Evolutionary conservation across 2,797 vertebrate species (phyloP), one percentile per base, ranked within the genome.

Genomic region (Fundulus diaphanus): DNA sequence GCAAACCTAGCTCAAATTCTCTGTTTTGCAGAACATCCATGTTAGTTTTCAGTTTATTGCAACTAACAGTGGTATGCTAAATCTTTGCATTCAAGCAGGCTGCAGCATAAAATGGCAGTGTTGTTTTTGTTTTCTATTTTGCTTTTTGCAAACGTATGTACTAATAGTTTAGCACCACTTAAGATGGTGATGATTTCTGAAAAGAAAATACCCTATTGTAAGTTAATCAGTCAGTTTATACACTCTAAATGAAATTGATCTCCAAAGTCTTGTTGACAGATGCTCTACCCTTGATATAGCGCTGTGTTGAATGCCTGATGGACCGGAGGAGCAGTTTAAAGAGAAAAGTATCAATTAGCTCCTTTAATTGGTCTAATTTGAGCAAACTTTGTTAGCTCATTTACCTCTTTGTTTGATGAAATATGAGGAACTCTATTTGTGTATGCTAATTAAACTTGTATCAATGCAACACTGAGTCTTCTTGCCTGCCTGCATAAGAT

Each of bases 361-460:
- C 77, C 77, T 73, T 75, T 89, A 90, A 92, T 93, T 88, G 82
- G 72, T 24, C 77, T 92, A 76, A 94, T 90, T 87, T 78, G 56
- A 86, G 72, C 76, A 77, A 85, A 89, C 85, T 91, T 85, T 81
- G 88, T 93, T 87, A 74, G 80, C 86, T 85, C 44, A 29, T 88
- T 89, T 90, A 82, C 89, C 87, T 91, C 86, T 91, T 75, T 77
- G 79, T 66, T 77, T 82, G 76, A 79, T 90, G 87, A 94, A 81
- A 88, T 89, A 93, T 74, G 82, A 88, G 81, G 70, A 29, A 76
- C 74, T 37, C 80, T 82, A 72, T 91, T 93, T 90, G 70, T 86
- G 78, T 83, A 80, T 80, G 83, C 89, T 93, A 93, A 93, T 94
- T 92, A 87, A 35, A 22, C 77, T 80, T 74, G 86, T 86, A 83